A percentile compares a stretch with the other conserved stretches of the same genome.
These are phyloP conservation scores for Oreochromis grahami DNA, from an alignment of 2,797 vertebrate genomes.

Conservation along the genomic window DNA sequence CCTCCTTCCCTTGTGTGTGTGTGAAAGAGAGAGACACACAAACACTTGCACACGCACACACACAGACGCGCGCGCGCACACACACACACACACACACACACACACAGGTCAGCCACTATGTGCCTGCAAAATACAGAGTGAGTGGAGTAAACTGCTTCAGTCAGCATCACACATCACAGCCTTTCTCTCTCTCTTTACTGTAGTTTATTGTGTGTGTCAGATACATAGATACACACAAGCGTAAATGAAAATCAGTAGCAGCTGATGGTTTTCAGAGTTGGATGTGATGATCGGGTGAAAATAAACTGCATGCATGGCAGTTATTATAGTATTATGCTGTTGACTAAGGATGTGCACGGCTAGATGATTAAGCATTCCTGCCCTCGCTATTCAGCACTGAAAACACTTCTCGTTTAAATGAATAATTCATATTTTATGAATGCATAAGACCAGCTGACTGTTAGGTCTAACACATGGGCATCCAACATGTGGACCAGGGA, in stretches of 20 bases:
- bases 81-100: not conserved
- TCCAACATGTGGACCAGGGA: not conserved
- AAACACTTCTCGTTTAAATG: not conserved
- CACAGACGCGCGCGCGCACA: not conserved
- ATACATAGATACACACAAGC: not conserved
- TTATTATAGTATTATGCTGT: not conserved
- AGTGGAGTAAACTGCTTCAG: slow-evolving; percentile 37
- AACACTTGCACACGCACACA: not conserved
- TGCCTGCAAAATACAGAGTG: slow-evolving; percentile 19
- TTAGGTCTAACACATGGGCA: not conserved
- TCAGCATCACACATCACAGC: slow-evolving; percentile 43
- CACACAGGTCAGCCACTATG: slow-evolving; percentile 32
- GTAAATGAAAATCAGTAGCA: not conserved
- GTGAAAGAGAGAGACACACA: not conserved
- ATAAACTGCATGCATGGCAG: not conserved
- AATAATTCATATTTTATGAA: not conserved
- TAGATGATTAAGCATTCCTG: not conserved
- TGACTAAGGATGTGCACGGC: not conserved
- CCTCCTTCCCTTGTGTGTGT: not conserved
- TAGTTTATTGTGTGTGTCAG: not conserved
- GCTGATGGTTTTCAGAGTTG: not conserved
- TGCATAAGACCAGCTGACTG: not conserved
- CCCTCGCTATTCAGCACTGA: not conserved
- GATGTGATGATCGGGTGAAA: not conserved
- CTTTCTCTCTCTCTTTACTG: not conserved